These are phyloP conservation scores for Eutolmus rufibarbis DNA, from an alignment of 2,888 invertebrate genomes.

Conservation along the genomic window DNA sequence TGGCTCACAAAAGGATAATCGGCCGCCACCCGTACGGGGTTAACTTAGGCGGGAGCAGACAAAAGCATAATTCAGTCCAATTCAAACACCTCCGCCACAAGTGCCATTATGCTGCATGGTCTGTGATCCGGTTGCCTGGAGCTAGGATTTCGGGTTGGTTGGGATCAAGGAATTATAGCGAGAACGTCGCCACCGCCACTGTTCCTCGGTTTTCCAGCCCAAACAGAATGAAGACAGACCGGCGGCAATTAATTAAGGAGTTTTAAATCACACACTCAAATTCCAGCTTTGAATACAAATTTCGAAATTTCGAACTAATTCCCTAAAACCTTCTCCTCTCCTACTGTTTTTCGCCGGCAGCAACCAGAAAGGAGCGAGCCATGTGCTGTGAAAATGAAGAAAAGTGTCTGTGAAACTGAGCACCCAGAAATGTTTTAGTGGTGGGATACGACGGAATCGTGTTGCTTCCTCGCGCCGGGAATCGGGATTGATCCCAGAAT, in stretches of 20 bases:
- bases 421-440: slow-evolving; percentile 14
- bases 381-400: slow-evolving; percentile 5
- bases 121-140: background rate
- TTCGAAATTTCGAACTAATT: background rate
- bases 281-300: slow-evolving; percentile 22
- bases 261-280: slow-evolving; percentile 31
- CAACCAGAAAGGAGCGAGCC: background rate
- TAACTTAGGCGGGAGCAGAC: background rate
- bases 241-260: background rate
- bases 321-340: background rate
- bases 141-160: background rate
- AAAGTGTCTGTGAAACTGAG: slow-evolving; percentile 12
- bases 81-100: slow-evolving; percentile 13
- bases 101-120: background rate
- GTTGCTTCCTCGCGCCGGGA: background rate
- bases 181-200: background rate
- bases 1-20: background rate
- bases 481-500: background rate
- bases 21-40: background rate
- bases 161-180: background rate
- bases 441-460: background rate
- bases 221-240: background rate
- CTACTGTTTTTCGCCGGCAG: background rate
- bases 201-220: background rate
- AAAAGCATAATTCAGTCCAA: slow-evolving; percentile 3